Evolutionary conservation across 1,140 invertebrate genomes (phyloP).

Genomic region (Probaryconus sp.): DNA sequence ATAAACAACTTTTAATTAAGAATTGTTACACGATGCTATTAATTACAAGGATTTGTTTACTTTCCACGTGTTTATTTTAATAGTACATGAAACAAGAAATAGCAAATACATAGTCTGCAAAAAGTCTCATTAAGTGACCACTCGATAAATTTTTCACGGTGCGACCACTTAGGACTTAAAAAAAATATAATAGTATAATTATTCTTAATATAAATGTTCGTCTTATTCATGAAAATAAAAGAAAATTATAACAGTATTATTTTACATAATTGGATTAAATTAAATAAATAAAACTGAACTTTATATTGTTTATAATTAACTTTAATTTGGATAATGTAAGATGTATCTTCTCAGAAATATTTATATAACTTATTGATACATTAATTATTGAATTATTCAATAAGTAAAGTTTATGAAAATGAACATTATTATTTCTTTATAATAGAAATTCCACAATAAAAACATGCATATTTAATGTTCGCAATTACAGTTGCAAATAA

Average conservation of each 20-base stretch:
- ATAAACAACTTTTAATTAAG: too few relatives aligned
- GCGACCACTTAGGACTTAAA: not conserved
- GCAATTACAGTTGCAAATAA: constrained; percentile 21
- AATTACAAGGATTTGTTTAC: too few relatives aligned
- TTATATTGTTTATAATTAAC: too few relatives aligned
- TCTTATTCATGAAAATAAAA: not conserved
- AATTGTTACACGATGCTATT: too few relatives aligned
- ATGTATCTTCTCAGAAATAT: too few relatives aligned
- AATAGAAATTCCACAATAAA: constrained; percentile 8
- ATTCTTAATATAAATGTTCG: not conserved
- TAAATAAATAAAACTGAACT: too few relatives aligned
- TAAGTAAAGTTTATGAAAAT: too few relatives aligned
- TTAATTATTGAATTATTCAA: too few relatives aligned
- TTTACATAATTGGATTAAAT: too few relatives aligned
- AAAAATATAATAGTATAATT: constrained; percentile 13
- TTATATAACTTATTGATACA: too few relatives aligned
- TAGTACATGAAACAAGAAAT: not conserved
- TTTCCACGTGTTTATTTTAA: not conserved
- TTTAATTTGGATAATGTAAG: too few relatives aligned
- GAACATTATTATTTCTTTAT: constrained; percentile 23
- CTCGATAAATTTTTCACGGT: constrained; percentile 18
- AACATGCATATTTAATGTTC: constrained; percentile 23
- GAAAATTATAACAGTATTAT: too few relatives aligned
- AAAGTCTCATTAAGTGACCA: constrained; percentile 18
- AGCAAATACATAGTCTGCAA: constrained; percentile 2